Evolutionary conservation across 2,888 invertebrate species (phyloP), one percentile per base, ranked within the genome.

Genomic region (Boloria selene): DNA sequence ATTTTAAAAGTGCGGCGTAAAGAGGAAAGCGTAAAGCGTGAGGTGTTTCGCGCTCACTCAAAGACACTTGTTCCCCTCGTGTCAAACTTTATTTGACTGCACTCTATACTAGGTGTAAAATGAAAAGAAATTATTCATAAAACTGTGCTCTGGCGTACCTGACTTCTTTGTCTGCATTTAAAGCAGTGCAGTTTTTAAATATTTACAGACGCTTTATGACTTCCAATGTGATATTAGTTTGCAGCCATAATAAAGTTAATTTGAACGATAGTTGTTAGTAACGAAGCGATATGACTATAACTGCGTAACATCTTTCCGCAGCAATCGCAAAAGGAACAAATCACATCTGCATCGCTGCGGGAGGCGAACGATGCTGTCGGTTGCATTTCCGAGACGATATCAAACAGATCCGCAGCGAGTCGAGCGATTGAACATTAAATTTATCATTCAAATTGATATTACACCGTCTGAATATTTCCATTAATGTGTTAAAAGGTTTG

Each of bases 41-140:
- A 55, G 55, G 42, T 42, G 55, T 62, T 47, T 7, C 61, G 16
- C 51, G 38, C n/a, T 51, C 56, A 22, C 55, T 50, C 38, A n/a
- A 56, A 45, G 22, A 26, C 58, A 45, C 58, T 52, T 31, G 52
- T 14, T 58, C 52, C 58, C 52, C 64, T 64, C 58, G 18, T 26
- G 18, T 52, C 58, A 59, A 64, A 58, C 64, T 64, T 59, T 64
- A 59, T 64, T 64, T 53, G 64, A 59, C 58, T 38, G 52, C 52
- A 44, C 64, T 64, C 44, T 26, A 56, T 42, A 17, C 52, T 42
- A 49, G 16, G 38, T 51, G 51, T 31, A 49, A 60, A 45, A 55
- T 58, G 51, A 42, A 53, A 64, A 47, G 51, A 58, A 52, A 59
- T 64, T 59, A 58, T 45, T 58, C 52, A 59, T 53, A 58, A 45